phyloP scores from a whole-genome alignment of 1,140 invertebrate species.

The Samia ricini region DNA sequence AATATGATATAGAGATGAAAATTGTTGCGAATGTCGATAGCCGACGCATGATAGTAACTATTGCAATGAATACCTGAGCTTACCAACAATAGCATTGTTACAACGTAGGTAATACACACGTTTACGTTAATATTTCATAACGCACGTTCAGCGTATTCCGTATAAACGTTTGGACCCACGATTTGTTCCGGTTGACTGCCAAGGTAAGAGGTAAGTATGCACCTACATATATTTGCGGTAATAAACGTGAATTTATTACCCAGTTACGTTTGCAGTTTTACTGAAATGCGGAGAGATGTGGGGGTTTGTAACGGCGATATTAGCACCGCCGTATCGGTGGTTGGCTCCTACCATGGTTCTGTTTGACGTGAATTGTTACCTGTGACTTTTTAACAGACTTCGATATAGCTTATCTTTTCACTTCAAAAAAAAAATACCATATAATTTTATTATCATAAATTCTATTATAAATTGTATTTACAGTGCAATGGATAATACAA shows the following conservation, averaged over 20 bases:
- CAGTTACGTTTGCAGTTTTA: conserved; percentile 72
- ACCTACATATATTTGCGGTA: conserved; percentile 56
- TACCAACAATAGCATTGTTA: conserved; percentile 60
- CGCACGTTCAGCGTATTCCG: conserved; percentile 39
- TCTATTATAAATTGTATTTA: too few species aligned
- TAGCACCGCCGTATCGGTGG: conserved; percentile 43
- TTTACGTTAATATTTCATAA: conserved; percentile 58
- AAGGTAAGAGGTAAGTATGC: conserved; percentile 40
- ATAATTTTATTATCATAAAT: too few species aligned
- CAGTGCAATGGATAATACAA: too few species aligned
- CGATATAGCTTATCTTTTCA: too few species aligned
- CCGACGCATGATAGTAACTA: background rate
- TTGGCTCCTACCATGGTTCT: conserved; percentile 22
- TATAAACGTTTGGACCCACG: conserved; percentile 42
- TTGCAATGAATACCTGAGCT: conserved; percentile 29
- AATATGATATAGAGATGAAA: too few species aligned
- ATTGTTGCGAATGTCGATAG: too few species aligned
- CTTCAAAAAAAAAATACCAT: too few species aligned
- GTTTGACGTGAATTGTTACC: background rate
- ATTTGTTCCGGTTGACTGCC: conserved; percentile 62
- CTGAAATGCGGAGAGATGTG: conserved; percentile 67
- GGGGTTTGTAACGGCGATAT: conserved; percentile 45
- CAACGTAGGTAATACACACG: conserved; percentile 35
- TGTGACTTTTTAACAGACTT: background rate
- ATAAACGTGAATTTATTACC: conserved; percentile 74